Percentiles rank a stretch among this genome's conserved stretches.
phyloP scores from a whole-genome alignment of 2,797 vertebrate species.

The Sebastes itinus region DNA sequence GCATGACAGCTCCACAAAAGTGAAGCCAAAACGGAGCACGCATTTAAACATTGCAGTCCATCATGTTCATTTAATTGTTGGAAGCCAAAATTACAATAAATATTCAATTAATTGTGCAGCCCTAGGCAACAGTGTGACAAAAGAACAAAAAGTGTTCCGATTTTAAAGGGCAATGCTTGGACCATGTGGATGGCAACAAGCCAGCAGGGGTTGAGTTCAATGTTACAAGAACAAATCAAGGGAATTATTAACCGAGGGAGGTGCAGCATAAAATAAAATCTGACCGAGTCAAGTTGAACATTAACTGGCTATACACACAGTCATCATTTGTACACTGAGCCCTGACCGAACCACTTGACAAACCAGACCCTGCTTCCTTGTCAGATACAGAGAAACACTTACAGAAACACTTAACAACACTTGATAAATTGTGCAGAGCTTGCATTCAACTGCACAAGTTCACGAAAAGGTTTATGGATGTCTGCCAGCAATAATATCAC shows the following conservation, averaged over 20 bases:
- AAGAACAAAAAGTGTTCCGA: neutral
- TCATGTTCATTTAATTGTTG: neutral
- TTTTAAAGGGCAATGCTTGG: neutral
- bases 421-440: neutral
- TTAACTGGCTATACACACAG: conserved; percentile 71
- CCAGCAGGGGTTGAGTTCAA: conserved; percentile 43
- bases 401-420: neutral
- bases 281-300: conserved; percentile 73
- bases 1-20: neutral
- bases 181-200: conserved; percentile 29
- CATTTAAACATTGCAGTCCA: neutral
- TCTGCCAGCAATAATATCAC: neutral
- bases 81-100: neutral
- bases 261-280: conserved; percentile 42
- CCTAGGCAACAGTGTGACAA: neutral
- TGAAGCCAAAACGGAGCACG: neutral
- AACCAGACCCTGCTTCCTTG: neutral
- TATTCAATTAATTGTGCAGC: neutral
- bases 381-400: neutral
- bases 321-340: conserved; percentile 47
- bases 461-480: neutral
- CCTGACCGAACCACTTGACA: conserved; percentile 51
- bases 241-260: conserved; percentile 64
- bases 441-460: neutral
- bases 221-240: conserved; percentile 43